Percentiles rank a stretch among this genome's conserved stretches.
These are phyloP conservation scores for Galerucella pusilla DNA, from an alignment of 2,888 invertebrate genomes.

Conservation along the genomic window DNA sequence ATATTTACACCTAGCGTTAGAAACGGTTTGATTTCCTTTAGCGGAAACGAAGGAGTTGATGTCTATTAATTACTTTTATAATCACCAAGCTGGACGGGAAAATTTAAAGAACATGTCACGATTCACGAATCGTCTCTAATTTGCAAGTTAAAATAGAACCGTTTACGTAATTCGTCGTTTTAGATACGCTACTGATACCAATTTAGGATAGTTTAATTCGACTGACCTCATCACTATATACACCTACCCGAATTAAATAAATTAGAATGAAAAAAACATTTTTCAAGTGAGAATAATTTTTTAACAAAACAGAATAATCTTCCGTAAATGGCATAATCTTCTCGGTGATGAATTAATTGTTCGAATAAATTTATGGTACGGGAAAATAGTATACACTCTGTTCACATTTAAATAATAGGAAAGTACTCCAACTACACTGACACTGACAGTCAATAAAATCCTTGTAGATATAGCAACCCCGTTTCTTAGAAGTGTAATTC, in stretches of 20 bases:
- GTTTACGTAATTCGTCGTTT: constrained; percentile 7
- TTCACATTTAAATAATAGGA: too few species aligned
- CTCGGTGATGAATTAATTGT: background rate
- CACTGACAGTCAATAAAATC: too few species aligned
- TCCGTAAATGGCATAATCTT: constrained; percentile 1
- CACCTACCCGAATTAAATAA: constrained; percentile 10
- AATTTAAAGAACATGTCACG: constrained; percentile 1
- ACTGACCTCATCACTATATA: constrained; percentile 15
- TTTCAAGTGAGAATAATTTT: constrained; percentile 13
- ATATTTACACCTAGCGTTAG: background rate
- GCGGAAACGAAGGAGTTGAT: background rate
- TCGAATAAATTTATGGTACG: background rate
- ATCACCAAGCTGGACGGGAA: background rate
- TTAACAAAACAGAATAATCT: background rate
- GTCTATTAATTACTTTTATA: background rate
- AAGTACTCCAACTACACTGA: too few species aligned
- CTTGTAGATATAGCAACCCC: too few species aligned
- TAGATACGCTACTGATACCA: constrained; percentile 15
- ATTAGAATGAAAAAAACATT: constrained; percentile 5
- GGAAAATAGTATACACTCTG: background rate
- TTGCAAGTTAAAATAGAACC: constrained; percentile 7
- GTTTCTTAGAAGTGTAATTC: too few species aligned
- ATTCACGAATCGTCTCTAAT: background rate
- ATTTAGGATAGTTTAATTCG: constrained; percentile 8
- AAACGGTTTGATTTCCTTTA: background rate